A percentile compares a stretch with the other conserved stretches of the same genome.
These are phyloP conservation scores for Neodontobutis hainanensis DNA, from an alignment of 2,113 vertebrate genomes.

Conservation along the genomic window DNA sequence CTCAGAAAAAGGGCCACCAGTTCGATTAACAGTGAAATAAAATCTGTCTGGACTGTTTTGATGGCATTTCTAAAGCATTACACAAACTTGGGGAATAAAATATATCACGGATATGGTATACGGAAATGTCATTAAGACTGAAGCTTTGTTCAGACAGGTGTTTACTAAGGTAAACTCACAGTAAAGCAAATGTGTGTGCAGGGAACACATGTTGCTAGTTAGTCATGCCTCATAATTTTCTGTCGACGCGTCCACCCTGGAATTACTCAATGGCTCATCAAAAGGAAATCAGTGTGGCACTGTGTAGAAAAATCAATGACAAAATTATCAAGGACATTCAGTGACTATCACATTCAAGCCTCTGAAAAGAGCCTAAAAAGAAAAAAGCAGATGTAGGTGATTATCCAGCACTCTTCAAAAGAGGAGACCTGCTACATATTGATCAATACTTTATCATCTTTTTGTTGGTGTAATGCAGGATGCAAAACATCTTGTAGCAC, in stretches of 20 bases:
- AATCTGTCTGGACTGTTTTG: background rate
- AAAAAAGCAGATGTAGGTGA: slow-evolving; percentile 59
- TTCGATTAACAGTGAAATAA: slow-evolving; percentile 24
- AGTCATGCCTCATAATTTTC: slow-evolving; percentile 42
- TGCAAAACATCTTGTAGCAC: slow-evolving; percentile 51
- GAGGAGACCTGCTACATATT: slow-evolving; percentile 37
- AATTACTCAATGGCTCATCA: slow-evolving; percentile 61
- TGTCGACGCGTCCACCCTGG: slow-evolving; percentile 27
- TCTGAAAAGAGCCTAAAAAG: slow-evolving; percentile 53
- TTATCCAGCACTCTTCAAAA: slow-evolving; percentile 62
- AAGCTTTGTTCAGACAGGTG: slow-evolving; percentile 1
- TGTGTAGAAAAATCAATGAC: slow-evolving; percentile 63
- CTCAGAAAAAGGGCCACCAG: slow-evolving; percentile 10
- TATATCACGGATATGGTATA: background rate
- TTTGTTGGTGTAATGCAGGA: slow-evolving; percentile 53
- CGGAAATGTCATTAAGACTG: background rate
- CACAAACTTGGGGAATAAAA: slow-evolving; percentile 21
- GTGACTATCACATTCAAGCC: slow-evolving; percentile 42
- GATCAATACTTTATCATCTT: slow-evolving; percentile 62
- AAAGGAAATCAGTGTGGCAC: slow-evolving; percentile 57
- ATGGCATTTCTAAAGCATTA: slow-evolving; percentile 12
- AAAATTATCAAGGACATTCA: slow-evolving; percentile 65
- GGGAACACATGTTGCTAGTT: slow-evolving; percentile 47
- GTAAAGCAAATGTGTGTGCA: slow-evolving; percentile 26
- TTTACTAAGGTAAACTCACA: background rate